phyloP scores from a whole-genome alignment of 2,113 vertebrate genomes.

The Neomonachus schauinslandi region DNA sequence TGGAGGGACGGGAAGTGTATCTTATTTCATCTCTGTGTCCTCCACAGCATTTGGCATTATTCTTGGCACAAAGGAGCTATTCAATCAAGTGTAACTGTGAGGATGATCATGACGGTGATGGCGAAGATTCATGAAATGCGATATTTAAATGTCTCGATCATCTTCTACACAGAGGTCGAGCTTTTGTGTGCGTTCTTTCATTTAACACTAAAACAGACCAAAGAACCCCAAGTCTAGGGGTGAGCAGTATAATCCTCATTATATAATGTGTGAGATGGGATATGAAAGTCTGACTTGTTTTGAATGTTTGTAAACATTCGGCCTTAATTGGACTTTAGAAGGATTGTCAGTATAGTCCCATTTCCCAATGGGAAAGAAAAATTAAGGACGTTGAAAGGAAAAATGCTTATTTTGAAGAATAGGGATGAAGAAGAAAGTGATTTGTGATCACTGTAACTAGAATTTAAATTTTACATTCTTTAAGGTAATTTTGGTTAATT shows the following conservation, averaged over 20 bases:
- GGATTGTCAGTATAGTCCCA: neutral
- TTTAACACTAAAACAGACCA: neutral
- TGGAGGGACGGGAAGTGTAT: neutral
- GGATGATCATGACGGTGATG: neutral
- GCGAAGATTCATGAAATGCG: neutral
- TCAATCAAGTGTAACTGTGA: neutral
- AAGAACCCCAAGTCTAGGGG: neutral
- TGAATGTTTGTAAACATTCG: neutral
- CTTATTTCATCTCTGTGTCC: neutral
- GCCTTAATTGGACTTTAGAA: neutral
- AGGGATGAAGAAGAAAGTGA: neutral
- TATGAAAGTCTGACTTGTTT: neutral
- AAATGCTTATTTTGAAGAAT: neutral
- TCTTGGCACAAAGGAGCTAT: neutral
- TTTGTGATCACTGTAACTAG: neutral
- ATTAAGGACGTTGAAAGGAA: neutral
- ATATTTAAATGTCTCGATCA: neutral
- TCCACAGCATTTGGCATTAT: neutral
- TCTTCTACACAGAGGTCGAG: neutral
- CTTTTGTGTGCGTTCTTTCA: neutral
- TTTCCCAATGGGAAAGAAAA: constrained; percentile 20
- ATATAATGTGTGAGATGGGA: neutral
- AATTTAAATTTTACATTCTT: neutral
- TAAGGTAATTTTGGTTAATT: constrained; percentile 30
- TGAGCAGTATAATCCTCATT: neutral